Evolutionary conservation across 1,140 invertebrate genomes (phyloP), one percentile per base, ranked within the genome.

Genomic region (Sinella curviseta): DNA sequence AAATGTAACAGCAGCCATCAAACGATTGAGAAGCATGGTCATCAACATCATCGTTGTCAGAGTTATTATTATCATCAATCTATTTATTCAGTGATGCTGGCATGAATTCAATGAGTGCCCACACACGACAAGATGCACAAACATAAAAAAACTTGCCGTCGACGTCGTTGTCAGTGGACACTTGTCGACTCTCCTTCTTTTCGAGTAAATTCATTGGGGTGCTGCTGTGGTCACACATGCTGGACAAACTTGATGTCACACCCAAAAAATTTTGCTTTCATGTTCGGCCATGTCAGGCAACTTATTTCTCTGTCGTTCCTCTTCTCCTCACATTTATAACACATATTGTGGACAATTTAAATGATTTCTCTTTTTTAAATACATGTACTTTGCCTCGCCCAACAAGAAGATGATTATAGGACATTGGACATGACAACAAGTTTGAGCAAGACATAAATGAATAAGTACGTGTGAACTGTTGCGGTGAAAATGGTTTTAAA

Each of bases 171-270:
- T n/a, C n/a, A n/a, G n/a, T n/a, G n/a, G n/a, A n/a, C n/a, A n/a
- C n/a, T n/a, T n/a, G n/a, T n/a, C n/a, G n/a, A n/a, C n/a, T n/a
- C n/a, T n/a, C n/a, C n/a, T n/a, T n/a, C n/a, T n/a, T n/a, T n/a
- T n/a, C n/a, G n/a, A n/a, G n/a, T n/a, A n/a, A n/a, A n/a, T n/a
- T n/a, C n/a, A n/a, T n/a, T n/a, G n/a, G n/a, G n/a, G n/a, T 48
- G 39, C 39, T 48, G 39, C 8, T 8, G 20, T 48, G 8, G 39
- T 12, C 20, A 48, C 39, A 48, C 8, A 48, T 70, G 12, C 65
- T 70, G 65, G 65, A 70, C 65, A 70, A 70, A 31, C 65, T 70
- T 30, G 65, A 30, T 70, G 65, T 70, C 65, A 70, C 65, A 70
- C 65, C 65, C 65, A 31, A 70, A 33, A 70, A 70, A 17, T 4